Evolutionary conservation across 2,888 invertebrate species (phyloP).

Genomic region (Eremobia ochroleuca): DNA sequence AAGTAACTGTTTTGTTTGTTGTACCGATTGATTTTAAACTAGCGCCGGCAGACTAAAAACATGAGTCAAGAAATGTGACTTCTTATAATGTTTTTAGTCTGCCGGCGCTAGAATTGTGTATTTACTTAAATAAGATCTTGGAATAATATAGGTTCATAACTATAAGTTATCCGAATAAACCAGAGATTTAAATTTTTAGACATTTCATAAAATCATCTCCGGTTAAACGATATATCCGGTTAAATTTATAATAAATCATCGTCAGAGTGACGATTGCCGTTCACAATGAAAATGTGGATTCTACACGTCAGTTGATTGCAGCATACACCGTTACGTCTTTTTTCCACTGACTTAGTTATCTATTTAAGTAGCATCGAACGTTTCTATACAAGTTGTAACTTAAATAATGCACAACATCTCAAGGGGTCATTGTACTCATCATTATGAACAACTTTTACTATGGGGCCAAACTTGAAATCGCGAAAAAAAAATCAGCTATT

Average conservation of each 20-base stretch:
- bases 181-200: not conserved
- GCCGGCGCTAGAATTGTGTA: not conserved
- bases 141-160: not conserved
- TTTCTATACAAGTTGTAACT: too few species aligned
- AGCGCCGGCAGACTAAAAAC: too few species aligned
- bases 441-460: too few species aligned
- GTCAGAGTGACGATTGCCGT: not conserved
- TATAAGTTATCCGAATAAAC: not conserved
- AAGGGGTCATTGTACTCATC: too few species aligned
- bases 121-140: not conserved
- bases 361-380: not conserved
- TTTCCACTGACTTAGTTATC: not conserved
- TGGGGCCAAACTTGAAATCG: too few species aligned
- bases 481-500: too few species aligned
- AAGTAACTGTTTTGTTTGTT: constrained; percentile 5
- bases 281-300: not conserved
- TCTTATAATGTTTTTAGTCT: too few species aligned
- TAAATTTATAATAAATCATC: not conserved
- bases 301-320: not conserved
- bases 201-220: not conserved
- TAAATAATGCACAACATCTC: too few species aligned
- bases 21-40: not conserved
- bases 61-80: too few species aligned
- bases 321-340: not conserved
- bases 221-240: not conserved